Evolutionary conservation across 2,797 vertebrate species (phyloP).

Genomic region (Staurois parvus): DNA sequence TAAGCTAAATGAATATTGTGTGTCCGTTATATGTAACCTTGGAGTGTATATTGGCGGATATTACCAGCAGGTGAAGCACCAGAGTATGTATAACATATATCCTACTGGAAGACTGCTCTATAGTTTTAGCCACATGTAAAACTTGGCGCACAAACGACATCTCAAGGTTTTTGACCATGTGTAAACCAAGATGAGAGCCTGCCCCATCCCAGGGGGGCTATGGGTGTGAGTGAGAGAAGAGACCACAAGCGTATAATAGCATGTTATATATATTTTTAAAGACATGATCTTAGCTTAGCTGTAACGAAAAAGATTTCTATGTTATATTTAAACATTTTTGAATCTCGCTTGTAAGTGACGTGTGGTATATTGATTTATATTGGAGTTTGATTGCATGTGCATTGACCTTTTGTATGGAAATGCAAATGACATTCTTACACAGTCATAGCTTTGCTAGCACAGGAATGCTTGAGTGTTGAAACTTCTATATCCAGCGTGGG

Average conservation of each 20-base stretch:
- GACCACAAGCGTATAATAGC: slow-evolving; percentile 4
- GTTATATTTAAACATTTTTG: not conserved
- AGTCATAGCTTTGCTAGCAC: not conserved
- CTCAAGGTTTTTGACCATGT: slow-evolving; percentile 11
- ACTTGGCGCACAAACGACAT: not conserved
- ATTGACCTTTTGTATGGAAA: not conserved
- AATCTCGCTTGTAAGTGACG: not conserved
- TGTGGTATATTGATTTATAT: not conserved
- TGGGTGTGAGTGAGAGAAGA: slow-evolving; percentile 1
- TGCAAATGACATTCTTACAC: not conserved
- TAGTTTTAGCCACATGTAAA: not conserved
- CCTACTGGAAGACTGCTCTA: not conserved
- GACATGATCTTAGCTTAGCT: not conserved
- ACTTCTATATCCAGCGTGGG: not conserved
- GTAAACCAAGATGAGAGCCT: not conserved
- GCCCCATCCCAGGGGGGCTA: slow-evolving; percentile 11
- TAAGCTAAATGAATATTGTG: too few relatives aligned
- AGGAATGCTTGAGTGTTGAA: not conserved
- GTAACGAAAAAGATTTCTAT: not conserved
- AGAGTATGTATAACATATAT: not conserved
- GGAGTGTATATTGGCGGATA: not conserved
- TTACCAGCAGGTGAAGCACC: not conserved
- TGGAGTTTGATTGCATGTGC: not conserved
- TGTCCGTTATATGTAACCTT: not conserved
- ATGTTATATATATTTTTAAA: not conserved